Percentiles rank a stretch among this genome's conserved stretches.
Conservation (phyloP, 2,113 vertebrate species). For the Xyliphius kryptos region DNA sequence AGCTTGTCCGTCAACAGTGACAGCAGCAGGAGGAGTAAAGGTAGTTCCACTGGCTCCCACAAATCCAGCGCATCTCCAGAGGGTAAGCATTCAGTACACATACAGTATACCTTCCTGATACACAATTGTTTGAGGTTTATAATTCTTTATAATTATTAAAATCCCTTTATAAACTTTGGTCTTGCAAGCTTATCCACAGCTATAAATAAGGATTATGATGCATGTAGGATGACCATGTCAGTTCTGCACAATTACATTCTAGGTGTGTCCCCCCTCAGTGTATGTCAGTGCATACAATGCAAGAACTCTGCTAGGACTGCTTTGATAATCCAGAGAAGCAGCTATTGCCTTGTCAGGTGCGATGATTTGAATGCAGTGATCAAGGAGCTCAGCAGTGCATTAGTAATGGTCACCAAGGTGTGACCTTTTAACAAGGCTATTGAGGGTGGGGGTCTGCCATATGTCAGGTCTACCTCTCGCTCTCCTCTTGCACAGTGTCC, state of each 20-base stretch:
- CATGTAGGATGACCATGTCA: too few species aligned
- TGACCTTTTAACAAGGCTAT: constrained; percentile 68
- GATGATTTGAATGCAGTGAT: constrained; percentile 61
- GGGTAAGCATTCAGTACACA: constrained; percentile 66
- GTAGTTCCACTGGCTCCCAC: constrained; percentile 80
- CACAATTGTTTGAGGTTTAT: neutral
- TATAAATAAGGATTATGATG: too few species aligned
- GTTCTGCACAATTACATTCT: too few species aligned
- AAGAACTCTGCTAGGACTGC: too few species aligned
- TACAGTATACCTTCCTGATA: neutral
- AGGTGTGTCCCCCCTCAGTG: too few species aligned
- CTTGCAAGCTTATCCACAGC: too few species aligned
- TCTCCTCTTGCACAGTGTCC: constrained; percentile 28
- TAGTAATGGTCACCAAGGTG: constrained; percentile 65
- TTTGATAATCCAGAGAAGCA: constrained; percentile 45
- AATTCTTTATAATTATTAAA: too few species aligned
- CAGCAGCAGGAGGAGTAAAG: constrained; percentile 81
- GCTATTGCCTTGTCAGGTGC: constrained; percentile 59
- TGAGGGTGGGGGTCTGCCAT: constrained; percentile 60
- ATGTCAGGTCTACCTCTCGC: constrained; percentile 52
- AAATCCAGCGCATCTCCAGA: constrained; percentile 83
- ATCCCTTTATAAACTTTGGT: too few species aligned
- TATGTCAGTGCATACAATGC: too few species aligned
- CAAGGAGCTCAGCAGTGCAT: constrained; percentile 51
- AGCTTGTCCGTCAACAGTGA: constrained; percentile 89